Evolutionary conservation across 2,888 invertebrate species (phyloP), one percentile per base, ranked within the genome.

Genomic region (Eledone cirrhosa): DNA sequence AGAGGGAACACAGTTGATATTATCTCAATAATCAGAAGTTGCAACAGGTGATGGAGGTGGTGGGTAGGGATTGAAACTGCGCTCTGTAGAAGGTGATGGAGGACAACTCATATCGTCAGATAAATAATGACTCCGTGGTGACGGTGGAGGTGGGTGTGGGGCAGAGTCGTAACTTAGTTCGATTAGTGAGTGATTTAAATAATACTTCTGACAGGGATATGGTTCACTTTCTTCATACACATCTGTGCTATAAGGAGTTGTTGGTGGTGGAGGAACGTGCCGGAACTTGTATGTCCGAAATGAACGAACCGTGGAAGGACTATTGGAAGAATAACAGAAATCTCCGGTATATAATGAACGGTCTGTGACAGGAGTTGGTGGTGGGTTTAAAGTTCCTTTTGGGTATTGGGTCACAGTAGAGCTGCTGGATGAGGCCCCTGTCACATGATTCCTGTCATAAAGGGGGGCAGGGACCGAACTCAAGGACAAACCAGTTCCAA

Each of bases 201-300:
- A 83, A 77, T 83, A 85, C 80, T 83, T 84, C 80, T 85, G 84
- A 78, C 81, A 83, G 63, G 82, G 85, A 81, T 90, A 90, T 14
- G 91, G 89, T 83, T 91, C 91, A 84, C 91, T 91, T 81, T 91
- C 91, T 90, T 96, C 96, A 87, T 96, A 97, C 83, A 97, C 95
- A 85, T 97, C 97, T 53, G 97, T 97, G 84, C 96, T 96, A 89
- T 97, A 97, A 0, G 97, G 97, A 31, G 97, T 97, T 24, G 89
- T 89, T 19, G 97, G 97, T 41, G 97, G 97, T 13, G 97, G 97
- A 0, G 96, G 95, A 90, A 95, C 84, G 80, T 86, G 85, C 77
- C 85, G 87, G 78, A 84, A 82, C 80, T 85, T 85, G 90, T 95
- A 95, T 91, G 95, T 94, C 41, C 95, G 92, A 90, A 95, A 95